Percentiles rank a stretch among this genome's conserved stretches.
Evolutionary conservation across 2,113 vertebrate genomes (phyloP).

Genomic region (Gambusia affinis): DNA sequence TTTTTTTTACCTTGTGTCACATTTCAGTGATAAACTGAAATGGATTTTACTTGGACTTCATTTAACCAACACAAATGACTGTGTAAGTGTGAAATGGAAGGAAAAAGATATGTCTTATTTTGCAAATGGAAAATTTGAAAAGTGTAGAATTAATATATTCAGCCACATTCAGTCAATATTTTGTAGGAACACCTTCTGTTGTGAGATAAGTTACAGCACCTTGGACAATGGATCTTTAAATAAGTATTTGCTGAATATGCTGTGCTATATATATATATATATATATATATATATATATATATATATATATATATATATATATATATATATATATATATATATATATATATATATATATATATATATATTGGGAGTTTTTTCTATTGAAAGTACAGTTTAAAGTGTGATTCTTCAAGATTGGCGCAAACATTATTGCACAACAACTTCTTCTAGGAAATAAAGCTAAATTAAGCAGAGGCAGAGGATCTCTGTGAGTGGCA

Average conservation of each 20-base stretch:
- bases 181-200: neutral
- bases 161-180: neutral
- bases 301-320: too few species aligned
- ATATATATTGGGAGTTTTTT: too few species aligned
- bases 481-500: conserved; percentile 42
- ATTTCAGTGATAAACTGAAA: neutral
- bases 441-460: conserved; percentile 38
- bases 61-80: neutral
- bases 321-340: too few species aligned
- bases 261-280: neutral
- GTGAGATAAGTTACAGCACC: neutral
- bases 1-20: neutral
- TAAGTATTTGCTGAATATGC: conserved; percentile 26
- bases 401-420: conserved; percentile 17
- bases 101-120: neutral
- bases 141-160: neutral
- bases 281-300: too few species aligned
- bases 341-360: too few species aligned
- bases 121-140: neutral
- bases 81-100: neutral
- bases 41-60: neutral
- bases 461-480: conserved; percentile 41
- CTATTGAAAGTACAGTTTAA: neutral
- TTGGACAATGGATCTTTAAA: conserved; percentile 1
- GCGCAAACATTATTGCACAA: conserved; percentile 21